Evolutionary conservation across 2,888 invertebrate genomes (phyloP).

Genomic region (Pterobdella sp.): DNA sequence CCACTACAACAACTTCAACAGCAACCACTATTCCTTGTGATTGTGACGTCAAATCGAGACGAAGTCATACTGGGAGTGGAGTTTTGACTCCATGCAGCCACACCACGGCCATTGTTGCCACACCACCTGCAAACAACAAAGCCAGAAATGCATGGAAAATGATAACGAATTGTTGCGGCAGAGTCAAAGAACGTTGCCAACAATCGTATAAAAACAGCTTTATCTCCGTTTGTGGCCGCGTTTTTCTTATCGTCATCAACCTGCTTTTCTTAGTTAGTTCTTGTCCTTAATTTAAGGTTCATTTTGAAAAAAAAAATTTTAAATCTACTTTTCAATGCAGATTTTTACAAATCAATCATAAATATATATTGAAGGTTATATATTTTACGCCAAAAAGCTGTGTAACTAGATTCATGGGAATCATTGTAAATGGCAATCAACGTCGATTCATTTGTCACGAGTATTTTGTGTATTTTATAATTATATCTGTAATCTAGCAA

Average conservation of each 20-base stretch:
- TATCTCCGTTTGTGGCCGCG: slow-evolving; percentile 25
- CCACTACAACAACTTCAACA: slow-evolving; percentile 22
- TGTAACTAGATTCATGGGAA: too few species aligned
- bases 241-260: slow-evolving; percentile 30
- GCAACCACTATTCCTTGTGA: slow-evolving; percentile 8
- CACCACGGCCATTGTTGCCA: slow-evolving; percentile 1
- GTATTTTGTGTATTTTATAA: too few species aligned
- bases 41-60: slow-evolving; percentile 19
- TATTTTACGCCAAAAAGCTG: too few species aligned
- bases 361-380: too few species aligned
- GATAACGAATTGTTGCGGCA: neutral
- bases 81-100: slow-evolving; percentile 7
- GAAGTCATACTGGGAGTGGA: slow-evolving; percentile 1
- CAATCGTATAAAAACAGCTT: slow-evolving; percentile 20
- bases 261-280: slow-evolving; percentile 27
- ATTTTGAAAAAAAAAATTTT: too few species aligned
- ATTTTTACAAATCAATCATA: too few species aligned
- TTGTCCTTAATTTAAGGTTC: neutral
- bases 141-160: slow-evolving; percentile 19
- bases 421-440: too few species aligned
- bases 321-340: neutral
- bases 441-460: too few species aligned
- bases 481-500: too few species aligned
- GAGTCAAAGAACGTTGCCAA: slow-evolving; percentile 24
- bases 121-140: neutral